A percentile compares a stretch with the other conserved stretches of the same genome.
Evolutionary conservation across 2,888 invertebrate species (phyloP).

Genomic region (Apoda limacodes): DNA sequence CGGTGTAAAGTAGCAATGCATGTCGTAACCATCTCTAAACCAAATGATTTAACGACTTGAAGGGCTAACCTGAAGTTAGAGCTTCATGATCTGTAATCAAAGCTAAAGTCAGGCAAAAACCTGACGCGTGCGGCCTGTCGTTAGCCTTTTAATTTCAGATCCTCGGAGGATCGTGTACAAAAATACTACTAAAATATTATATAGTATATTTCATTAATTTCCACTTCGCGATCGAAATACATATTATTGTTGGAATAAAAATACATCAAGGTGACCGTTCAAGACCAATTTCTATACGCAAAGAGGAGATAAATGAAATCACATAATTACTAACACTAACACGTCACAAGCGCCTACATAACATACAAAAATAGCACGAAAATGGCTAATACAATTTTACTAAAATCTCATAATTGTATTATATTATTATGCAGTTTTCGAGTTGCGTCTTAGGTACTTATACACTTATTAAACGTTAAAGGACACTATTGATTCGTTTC

Average conservation of each 20-base stretch:
- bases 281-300: slow-evolving; percentile 18
- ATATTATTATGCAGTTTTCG: slow-evolving; percentile 45
- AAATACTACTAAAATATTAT: slow-evolving; percentile 40
- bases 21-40: too few species aligned
- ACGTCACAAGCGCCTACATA: slow-evolving; percentile 63
- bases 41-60: too few species aligned
- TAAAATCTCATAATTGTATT: slow-evolving; percentile 49
- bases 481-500: too few species aligned
- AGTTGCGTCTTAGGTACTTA: slow-evolving; percentile 44
- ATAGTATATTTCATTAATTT: slow-evolving; percentile 36
- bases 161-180: slow-evolving; percentile 33
- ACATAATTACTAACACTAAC: slow-evolving; percentile 43
- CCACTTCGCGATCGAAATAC: slow-evolving; percentile 24
- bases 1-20: too few species aligned
- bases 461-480: too few species aligned
- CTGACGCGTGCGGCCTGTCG: slow-evolving; percentile 21
- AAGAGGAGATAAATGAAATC: slow-evolving; percentile 32
- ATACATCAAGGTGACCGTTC: slow-evolving; percentile 11
- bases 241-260: too few species aligned
- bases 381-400: slow-evolving; percentile 56
- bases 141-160: slow-evolving; percentile 19
- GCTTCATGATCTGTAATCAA: too few species aligned
- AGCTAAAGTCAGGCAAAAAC: too few species aligned
- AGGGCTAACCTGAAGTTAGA: too few species aligned
- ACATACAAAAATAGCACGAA: slow-evolving; percentile 60